A percentile compares a stretch with the other conserved stretches of the same genome.
Conservation (phyloP, 2,113 vertebrate genomes). For the Eupsittula cactorum region DNA sequence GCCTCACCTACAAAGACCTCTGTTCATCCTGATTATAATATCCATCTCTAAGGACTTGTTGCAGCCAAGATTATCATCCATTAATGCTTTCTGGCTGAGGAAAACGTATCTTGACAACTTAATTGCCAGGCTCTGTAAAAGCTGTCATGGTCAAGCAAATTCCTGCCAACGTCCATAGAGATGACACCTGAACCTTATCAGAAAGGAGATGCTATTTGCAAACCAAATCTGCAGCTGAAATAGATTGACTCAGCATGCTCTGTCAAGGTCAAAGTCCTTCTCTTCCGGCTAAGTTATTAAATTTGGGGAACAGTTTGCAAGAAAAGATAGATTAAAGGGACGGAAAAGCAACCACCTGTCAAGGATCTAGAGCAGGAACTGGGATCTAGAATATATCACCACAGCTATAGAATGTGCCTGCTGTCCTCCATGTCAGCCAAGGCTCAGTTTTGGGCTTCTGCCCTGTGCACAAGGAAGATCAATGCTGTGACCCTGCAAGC, state of each 20-base stretch:
- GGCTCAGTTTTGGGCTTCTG: neutral
- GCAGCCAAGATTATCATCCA: slow-evolving; percentile 5
- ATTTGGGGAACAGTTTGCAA: neutral
- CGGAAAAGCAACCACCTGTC: neutral
- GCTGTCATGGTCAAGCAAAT: slow-evolving; percentile 32
- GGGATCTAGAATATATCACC: neutral
- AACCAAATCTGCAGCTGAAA: slow-evolving; percentile 30
- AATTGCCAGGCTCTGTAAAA: slow-evolving; percentile 34
- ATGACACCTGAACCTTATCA: neutral
- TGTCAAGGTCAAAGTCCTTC: slow-evolving; percentile 9
- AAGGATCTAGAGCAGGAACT: neutral
- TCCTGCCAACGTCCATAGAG: slow-evolving; percentile 32
- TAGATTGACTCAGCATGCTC: neutral
- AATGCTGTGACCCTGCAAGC: accelerated
- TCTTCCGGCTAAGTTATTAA: neutral
- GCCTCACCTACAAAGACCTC: neutral
- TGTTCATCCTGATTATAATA: neutral
- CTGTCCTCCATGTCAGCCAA: accelerated
- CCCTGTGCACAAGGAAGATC: neutral
- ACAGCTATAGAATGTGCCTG: accelerated
- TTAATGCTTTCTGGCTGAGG: slow-evolving; percentile 8
- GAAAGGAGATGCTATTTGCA: slow-evolving; percentile 31
- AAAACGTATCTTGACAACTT: slow-evolving; percentile 50
- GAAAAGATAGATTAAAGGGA: neutral
- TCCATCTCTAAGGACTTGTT: neutral